A percentile compares a stretch with the other conserved stretches of the same genome.
These are phyloP conservation scores for Labeo calbasu DNA, from an alignment of 2,797 vertebrate genomes.

Conservation along the genomic window DNA sequence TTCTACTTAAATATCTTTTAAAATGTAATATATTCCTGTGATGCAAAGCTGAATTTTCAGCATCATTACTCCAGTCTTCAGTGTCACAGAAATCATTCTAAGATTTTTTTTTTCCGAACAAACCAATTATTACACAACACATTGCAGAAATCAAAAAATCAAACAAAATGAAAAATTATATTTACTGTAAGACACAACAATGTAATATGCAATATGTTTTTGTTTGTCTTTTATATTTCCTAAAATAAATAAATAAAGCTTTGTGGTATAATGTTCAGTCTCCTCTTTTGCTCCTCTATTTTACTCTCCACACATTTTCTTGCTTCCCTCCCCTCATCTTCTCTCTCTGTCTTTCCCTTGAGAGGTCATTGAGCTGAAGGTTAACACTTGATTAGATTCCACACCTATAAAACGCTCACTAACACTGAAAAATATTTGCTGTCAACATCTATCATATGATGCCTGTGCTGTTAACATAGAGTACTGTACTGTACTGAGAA, in stretches of 20 bases:
- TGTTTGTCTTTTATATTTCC: not conserved
- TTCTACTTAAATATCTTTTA: not conserved
- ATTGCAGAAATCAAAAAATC: not conserved
- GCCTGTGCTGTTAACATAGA: constrained; percentile 30
- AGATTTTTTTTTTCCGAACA: not conserved
- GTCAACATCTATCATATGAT: constrained; percentile 63
- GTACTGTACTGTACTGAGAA: not conserved
- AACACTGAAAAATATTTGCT: constrained; percentile 74
- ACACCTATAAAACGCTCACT: constrained; percentile 66
- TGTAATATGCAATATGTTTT: too few species aligned
- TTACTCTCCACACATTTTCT: not conserved
- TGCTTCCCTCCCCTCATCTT: constrained; percentile 24
- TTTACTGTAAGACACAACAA: not conserved
- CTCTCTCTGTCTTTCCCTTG: constrained; percentile 50
- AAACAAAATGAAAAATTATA: not conserved
- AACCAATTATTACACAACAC: not conserved
- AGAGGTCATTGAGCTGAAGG: constrained; percentile 62
- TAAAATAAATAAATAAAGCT: not conserved
- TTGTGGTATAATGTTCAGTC: constrained; percentile 1
- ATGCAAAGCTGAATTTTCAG: not conserved
- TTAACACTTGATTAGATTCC: constrained; percentile 71
- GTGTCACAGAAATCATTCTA: not conserved
- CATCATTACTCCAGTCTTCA: not conserved
- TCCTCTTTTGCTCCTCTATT: constrained; percentile 1
- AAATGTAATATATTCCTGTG: not conserved